A percentile compares a stretch with the other conserved stretches of the same genome.
phyloP scores from a whole-genome alignment of 2,113 vertebrate genomes.

The Proteles cristata region DNA sequence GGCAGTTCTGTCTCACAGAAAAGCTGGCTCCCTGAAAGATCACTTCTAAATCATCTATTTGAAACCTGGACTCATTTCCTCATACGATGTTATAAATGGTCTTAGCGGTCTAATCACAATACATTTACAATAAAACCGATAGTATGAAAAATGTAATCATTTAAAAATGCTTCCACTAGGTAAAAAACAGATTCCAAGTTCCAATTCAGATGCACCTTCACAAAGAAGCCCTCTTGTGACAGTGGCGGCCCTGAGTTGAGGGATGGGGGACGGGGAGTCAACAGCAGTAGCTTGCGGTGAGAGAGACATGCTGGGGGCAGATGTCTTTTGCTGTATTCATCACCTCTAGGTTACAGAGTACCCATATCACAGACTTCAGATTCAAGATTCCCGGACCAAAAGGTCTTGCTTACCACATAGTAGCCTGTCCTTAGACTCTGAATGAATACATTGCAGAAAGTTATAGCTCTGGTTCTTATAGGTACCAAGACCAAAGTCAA shows the following conservation, averaged over 20 bases:
- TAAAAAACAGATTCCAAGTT: conserved; percentile 6
- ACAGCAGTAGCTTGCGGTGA: not conserved
- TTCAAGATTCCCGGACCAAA: not conserved
- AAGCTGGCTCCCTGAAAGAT: conserved; percentile 1
- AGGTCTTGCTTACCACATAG: not conserved
- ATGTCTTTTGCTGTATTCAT: not conserved
- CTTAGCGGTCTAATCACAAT: not conserved
- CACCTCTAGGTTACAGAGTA: not conserved
- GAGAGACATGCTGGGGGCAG: not conserved
- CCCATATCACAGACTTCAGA: not conserved
- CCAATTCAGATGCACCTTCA: not conserved
- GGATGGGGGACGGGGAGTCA: not conserved
- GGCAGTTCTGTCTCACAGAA: conserved; percentile 13
- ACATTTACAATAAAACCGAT: conserved; percentile 46
- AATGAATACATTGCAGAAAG: not conserved
- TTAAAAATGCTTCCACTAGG: not conserved
- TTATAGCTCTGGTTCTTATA: not conserved
- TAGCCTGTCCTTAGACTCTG: not conserved
- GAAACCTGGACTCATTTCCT: conserved; percentile 9
- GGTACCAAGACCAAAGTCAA: not conserved
- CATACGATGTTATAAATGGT: conserved; percentile 16
- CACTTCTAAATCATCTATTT: conserved; percentile 41
- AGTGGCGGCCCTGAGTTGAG: not conserved
- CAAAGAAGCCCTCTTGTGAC: not conserved
- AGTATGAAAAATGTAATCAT: not conserved